Evolutionary conservation across 1,140 invertebrate genomes (phyloP), one percentile per base, ranked within the genome.

Genomic region (Hydropsyche tenuis): DNA sequence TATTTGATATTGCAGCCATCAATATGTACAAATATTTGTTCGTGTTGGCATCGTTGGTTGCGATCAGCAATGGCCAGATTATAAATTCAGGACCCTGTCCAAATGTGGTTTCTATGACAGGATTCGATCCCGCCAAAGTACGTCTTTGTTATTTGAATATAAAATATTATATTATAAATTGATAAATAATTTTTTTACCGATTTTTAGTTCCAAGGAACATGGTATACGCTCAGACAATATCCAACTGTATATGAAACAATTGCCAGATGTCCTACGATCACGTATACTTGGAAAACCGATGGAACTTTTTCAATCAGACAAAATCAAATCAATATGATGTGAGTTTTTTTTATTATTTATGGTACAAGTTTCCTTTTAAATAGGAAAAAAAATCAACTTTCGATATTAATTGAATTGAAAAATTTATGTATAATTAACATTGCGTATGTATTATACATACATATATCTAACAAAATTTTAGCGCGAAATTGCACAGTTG

Each of bases 141-240:
- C 16, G 16, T 7, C 16, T 48, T 48, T 4, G 3, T 48, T n/a
- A n/a, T n/a, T n/a, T n/a, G n/a, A n/a, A n/a, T 14, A 48, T 48
- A 48, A n/a, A 48, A 48, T 48, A n/a, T n/a, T n/a, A n/a, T n/a
- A n/a, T n/a, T 56, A 23, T 20, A 23, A 56, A 11, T 56, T 56
- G 22, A 16, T 4, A 20, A 22, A 22, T 20, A 56, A 16, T 20
- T 11, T 11, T 11, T 51, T 4, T 20, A 56, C 1, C 9, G 18
- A 20, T 56, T 20, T 56, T 4, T 18, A 60, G 56, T 60, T 60
- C 25, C 1, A 20, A 14, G 56, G 56, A 7, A 14, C 22, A 2
- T 60, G 56, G 56, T 60, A 60, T 60, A 25, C 56, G 0, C 5
- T 60, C 25, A 25, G 14, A 23, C 56, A 60, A 60, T 60, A 60